These are phyloP conservation scores for Sparus aurata DNA, from an alignment of 2,797 vertebrate genomes.

Conservation along the genomic window DNA sequence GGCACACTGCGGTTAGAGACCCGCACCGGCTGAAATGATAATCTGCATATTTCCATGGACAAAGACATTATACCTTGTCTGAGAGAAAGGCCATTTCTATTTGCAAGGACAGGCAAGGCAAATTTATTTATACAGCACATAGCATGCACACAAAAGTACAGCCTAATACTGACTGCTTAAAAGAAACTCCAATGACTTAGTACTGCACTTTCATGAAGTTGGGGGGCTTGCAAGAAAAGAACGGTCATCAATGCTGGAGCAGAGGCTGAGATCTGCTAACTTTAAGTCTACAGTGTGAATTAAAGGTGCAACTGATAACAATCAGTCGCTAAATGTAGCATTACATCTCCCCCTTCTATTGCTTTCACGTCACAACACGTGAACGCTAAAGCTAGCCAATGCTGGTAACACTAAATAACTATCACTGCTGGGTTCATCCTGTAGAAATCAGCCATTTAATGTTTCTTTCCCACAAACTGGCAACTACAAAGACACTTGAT, in stretches of 20 bases:
- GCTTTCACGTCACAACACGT: no score
- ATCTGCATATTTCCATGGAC: conserved; percentile 12
- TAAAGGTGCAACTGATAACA: no score
- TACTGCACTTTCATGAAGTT: not conserved
- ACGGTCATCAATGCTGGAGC: not conserved
- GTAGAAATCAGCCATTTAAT: no score
- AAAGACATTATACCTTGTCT: not conserved
- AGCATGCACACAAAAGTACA: not conserved
- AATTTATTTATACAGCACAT: not conserved
- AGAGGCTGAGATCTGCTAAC: not conserved
- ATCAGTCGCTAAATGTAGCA: no score
- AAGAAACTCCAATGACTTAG: not conserved
- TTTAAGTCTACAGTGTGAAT: not conserved
- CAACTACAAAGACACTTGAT: no score
- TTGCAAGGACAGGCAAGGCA: not conserved
- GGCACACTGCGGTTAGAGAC: conserved; percentile 4
- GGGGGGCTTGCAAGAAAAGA: not conserved
- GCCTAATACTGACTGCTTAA: not conserved
- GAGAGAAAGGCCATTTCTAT: not conserved
- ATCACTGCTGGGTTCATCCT: no score
- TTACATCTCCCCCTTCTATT: no score
- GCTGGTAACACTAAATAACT: no score
- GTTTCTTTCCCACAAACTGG: no score
- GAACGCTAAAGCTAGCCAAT: no score
- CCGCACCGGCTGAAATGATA: conserved; percentile 17